Evolutionary conservation across 2,797 vertebrate species (phyloP).

Genomic region (Sebastes cheni): DNA sequence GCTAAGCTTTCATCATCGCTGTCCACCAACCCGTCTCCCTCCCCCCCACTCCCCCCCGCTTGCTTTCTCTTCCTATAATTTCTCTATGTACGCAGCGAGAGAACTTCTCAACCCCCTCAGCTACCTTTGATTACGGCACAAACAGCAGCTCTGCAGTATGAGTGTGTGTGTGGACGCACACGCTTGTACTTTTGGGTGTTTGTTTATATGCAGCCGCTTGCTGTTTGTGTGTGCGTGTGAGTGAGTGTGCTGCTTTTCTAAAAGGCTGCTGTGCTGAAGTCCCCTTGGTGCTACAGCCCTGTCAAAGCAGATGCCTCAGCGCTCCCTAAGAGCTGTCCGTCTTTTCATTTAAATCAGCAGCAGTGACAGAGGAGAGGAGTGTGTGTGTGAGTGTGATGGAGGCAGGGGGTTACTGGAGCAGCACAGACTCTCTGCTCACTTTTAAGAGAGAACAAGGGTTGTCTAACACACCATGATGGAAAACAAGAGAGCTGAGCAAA

Average conservation of each 20-base stretch:
- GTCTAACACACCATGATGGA: slow-evolving; percentile 12
- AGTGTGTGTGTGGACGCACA: background rate
- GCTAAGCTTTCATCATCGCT: slow-evolving; percentile 72
- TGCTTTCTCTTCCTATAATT: slow-evolving; percentile 49
- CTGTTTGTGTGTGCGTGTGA: background rate
- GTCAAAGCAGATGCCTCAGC: slow-evolving; percentile 60
- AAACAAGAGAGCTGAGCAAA: slow-evolving; percentile 22
- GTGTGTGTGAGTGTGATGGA: background rate
- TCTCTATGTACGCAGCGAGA: slow-evolving; percentile 40
- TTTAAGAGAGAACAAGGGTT: slow-evolving; percentile 31
- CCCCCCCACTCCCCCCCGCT: background rate
- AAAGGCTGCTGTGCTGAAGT: slow-evolving; percentile 34
- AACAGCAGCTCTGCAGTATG: slow-evolving; percentile 35
- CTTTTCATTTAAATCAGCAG: slow-evolving; percentile 53
- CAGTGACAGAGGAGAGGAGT: slow-evolving; percentile 24
- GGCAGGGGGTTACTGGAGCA: background rate
- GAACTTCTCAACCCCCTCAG: slow-evolving; percentile 42
- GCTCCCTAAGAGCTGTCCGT: slow-evolving; percentile 50
- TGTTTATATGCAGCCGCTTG: slow-evolving; percentile 10
- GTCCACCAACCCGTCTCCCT: slow-evolving; percentile 28
- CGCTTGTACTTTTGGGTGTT: slow-evolving; percentile 8
- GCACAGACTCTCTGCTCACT: slow-evolving; percentile 22
- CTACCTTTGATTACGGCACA: slow-evolving; percentile 62
- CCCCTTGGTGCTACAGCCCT: slow-evolving; percentile 28
- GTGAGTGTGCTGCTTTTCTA: slow-evolving; percentile 12